Conservation (phyloP, 92 coral and sea anemone species). For the Phenganax stokvisi region DNA sequence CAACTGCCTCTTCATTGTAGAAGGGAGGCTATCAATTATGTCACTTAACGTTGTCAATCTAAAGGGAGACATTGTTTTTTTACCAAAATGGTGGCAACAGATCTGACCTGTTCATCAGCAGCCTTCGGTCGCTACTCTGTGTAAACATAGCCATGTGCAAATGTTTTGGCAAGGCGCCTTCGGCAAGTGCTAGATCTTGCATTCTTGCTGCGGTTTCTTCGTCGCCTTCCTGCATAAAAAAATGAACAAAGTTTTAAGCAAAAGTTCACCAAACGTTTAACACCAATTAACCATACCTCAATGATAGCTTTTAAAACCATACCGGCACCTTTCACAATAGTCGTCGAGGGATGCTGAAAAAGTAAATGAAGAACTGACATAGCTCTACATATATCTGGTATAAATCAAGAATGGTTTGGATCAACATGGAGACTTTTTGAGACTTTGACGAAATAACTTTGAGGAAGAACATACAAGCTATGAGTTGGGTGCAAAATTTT, state of each 20-base stretch:
- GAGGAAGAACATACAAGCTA: too few species aligned
- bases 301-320: conserved; percentile 98
- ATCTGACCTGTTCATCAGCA: conserved; percentile 77
- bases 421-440: neutral
- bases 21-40: too few species aligned
- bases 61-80: neutral
- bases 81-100: too few species aligned
- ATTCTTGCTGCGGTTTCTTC: conserved; percentile 91
- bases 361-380: neutral
- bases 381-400: too few species aligned
- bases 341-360: conserved; percentile 88
- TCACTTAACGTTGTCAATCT: too few species aligned
- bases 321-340: conserved; percentile 97
- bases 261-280: neutral
- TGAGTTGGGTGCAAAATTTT: too few species aligned
- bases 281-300: conserved; percentile 53
- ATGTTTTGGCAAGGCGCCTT: conserved; percentile 95
- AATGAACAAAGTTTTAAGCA: neutral
- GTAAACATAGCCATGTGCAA: conserved; percentile 98
- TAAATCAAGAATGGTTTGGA: neutral
- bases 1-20: too few species aligned
- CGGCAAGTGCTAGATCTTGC: conserved; percentile 96
- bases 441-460: too few species aligned
- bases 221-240: conserved; percentile 70
- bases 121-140: conserved; percentile 74